Base-by-base conservation (phyloP, 2,888 invertebrate species). In the Chorisops tibialis region DNA sequence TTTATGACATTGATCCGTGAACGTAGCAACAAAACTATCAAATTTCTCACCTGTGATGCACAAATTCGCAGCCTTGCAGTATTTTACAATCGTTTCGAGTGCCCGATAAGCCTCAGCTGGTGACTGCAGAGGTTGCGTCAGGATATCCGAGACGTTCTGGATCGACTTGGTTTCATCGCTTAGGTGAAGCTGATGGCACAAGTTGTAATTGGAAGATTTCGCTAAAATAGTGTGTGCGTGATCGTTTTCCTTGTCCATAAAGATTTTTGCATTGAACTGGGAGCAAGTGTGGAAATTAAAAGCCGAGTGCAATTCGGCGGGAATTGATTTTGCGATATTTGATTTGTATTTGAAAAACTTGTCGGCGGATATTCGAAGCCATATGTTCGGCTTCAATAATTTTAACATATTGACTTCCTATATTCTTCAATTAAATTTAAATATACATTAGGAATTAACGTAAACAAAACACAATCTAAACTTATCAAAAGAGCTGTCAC, bases 1-100 rank as follows among this genome's bases (percentile, higher is more conserved):
- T 63, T 79, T 71, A 67, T 80, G 77, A 63, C 85, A 76, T 61
- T 81, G 81, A 68, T 84, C 82, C 43, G 81, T 81, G 14, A 71
- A 74, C 1, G 58, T n/a, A 43, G 71, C 62, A 1, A 71, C 64
- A 35, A 76, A 75, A 3, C 38, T 51, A 0, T 63, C 66, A 30
- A 74, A 77, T n/a, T 67, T 66, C 4, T 68, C 66, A 4, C 75
- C 71, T 0, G 74, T 72, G 0, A 78, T 66, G 18, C 68, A 68
- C 0, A 65, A 62, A 1, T 50, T 37, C 1, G 69, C 67, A 3
- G 67, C 63, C 0, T 64, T 63, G 41, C 75, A 77, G 56, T 72
- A 70, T 7, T 68, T 54, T 19, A 70, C 68, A 3, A 78, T 39
- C 0, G 24, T 62, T 43, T 68, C 62, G 18, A 75, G 71, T n/a